Evolutionary conservation across 1,140 invertebrate species (phyloP), one percentile per base, ranked within the genome.

Genomic region (Drosophila busckii): DNA sequence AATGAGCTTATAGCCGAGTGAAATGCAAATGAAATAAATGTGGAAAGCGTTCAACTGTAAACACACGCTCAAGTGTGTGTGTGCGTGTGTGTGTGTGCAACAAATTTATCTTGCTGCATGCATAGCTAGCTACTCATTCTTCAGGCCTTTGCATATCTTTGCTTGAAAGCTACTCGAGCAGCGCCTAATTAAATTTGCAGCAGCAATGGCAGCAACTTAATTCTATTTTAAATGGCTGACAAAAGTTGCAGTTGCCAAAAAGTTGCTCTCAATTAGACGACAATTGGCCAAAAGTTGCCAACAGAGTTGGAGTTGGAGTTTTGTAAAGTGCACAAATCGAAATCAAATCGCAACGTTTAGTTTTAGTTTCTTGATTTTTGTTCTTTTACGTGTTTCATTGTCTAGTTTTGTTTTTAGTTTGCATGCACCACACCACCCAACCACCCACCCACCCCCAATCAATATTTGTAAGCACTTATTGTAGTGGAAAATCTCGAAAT

Each of bases 241-340:
- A 82, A 73, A 73, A 82, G 58, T 80, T 82, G 34, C 34, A 50
- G 34, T 31, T 62, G 34, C 48, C 48, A 60, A 23, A 55, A 80
- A 63, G 22, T 67, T 45, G 37, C 26, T 26, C 41, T 45, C 41
- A 61, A 55, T 55, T 59, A 52, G 48, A 41, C 16, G 28, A 50
- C 37, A 59, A 38, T 54, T 46, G 49, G 34, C 58, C 22, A 35
- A n/a, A n/a, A 56, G 29, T 50, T 49, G 41, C 26, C n/a, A n/a
- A n/a, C n/a, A n/a, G n/a, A n/a, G 28, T 16, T 44, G 26, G 7
- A 8, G 3, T 8, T 20, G 28, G 9, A 35, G 46, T 10, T 34
- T 31, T 19, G 16, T 17, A 32, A n/a, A n/a, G n/a, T n/a, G n/a
- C 15, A 16, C 23, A 37, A 52, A 25, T 20, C 13, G 5, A 34